A percentile compares a stretch with the other conserved stretches of the same genome.
Evolutionary conservation across 2,888 invertebrate species (phyloP).

Genomic region (Ochropacha duplaris): DNA sequence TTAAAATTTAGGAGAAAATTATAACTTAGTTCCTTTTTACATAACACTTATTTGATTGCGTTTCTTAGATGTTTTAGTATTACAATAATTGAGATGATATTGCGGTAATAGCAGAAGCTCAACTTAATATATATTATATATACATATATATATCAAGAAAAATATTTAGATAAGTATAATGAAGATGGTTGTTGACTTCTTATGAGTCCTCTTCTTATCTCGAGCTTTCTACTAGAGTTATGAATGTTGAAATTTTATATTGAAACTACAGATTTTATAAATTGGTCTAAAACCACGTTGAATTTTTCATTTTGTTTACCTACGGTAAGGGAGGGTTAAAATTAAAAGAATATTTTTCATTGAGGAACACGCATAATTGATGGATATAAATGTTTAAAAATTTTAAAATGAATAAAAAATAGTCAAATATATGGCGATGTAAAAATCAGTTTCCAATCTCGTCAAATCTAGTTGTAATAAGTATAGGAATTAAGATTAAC

Average conservation of each 20-base stretch:
- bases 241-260: conserved; percentile 33
- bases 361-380: background rate
- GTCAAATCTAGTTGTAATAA: background rate
- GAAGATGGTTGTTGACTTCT: conserved; percentile 76
- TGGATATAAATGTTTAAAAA: no score
- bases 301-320: background rate
- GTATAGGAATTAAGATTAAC: background rate
- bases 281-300: conserved; percentile 1
- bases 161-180: conserved; percentile 29
- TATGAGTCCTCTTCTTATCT: conserved; percentile 73
- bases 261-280: conserved; percentile 24
- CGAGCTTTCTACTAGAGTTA: conserved; percentile 78
- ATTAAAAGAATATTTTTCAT: background rate
- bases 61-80: conserved; percentile 16
- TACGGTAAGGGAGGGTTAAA: background rate
- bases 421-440: background rate
- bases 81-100: conserved; percentile 13
- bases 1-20: conserved; percentile 1
- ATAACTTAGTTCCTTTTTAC: conserved; percentile 34
- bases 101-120: conserved; percentile 51
- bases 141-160: conserved; percentile 15
- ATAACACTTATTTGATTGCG: conserved; percentile 21
- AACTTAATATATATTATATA: conserved; percentile 40
- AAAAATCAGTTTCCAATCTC: background rate
- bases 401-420: no score